phyloP scores from a whole-genome alignment of 2,113 vertebrate species.

The Xenus cinereus region DNA sequence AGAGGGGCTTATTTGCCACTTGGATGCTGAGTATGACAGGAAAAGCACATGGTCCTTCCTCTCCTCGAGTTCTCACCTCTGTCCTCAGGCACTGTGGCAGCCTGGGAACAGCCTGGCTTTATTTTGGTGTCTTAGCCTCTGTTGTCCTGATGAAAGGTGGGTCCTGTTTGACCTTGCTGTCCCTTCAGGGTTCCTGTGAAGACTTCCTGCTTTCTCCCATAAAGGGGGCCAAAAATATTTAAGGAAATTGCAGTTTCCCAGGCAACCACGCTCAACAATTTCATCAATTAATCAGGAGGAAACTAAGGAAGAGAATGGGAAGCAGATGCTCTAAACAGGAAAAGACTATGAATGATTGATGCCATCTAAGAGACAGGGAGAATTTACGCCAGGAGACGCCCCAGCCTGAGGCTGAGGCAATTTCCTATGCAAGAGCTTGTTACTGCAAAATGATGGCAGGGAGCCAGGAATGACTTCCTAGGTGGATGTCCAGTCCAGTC shows the following conservation, averaged over 20 bases:
- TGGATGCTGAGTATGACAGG: neutral
- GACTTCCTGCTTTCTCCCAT: neutral
- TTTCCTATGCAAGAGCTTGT: neutral
- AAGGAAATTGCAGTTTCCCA: conserved; percentile 21
- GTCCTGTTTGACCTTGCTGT: neutral
- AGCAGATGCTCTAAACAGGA: conserved; percentile 10
- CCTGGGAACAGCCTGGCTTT: neutral
- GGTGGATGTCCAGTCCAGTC: neutral
- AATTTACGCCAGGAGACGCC: neutral
- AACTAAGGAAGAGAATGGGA: conserved; percentile 42
- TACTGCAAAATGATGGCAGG: neutral
- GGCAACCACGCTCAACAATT: conserved; percentile 16
- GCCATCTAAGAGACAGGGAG: neutral
- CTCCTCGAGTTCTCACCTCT: neutral
- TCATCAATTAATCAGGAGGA: conserved; percentile 51
- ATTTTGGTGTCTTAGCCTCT: neutral
- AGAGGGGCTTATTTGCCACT: neutral
- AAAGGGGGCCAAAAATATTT: neutral
- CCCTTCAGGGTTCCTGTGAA: conserved; percentile 1
- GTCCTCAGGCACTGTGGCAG: neutral
- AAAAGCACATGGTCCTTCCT: neutral
- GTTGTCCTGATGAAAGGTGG: neutral
- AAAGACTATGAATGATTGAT: conserved; percentile 40
- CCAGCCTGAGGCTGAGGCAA: neutral
- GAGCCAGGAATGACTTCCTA: conserved; percentile 2